A percentile compares a stretch with the other conserved stretches of the same genome.
These are phyloP conservation scores for Saimiri boliviensis DNA, from an alignment of 2,113 vertebrate genomes.

Conservation along the genomic window DNA sequence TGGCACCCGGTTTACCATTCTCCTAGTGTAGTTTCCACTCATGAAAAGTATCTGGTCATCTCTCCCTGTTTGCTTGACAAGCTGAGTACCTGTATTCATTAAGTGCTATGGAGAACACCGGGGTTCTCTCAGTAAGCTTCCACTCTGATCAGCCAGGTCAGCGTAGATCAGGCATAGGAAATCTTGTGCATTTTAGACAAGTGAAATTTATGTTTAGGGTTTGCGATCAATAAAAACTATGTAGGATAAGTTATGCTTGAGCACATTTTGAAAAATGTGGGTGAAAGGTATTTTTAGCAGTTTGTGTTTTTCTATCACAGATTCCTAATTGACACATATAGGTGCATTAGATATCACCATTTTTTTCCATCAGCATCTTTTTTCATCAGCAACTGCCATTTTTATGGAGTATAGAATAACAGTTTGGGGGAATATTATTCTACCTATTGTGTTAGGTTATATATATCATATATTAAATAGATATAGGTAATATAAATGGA, in stretches of 20 bases:
- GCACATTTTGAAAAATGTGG: not conserved
- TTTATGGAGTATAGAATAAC: not conserved
- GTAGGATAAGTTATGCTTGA: not conserved
- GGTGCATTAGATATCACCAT: not conserved
- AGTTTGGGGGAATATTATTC: not conserved
- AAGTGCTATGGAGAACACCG: not conserved
- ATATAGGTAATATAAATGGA: not conserved
- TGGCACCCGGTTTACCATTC: not conserved
- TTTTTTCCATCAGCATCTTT: not conserved
- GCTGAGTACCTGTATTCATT: not conserved
- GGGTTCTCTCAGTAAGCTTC: not conserved
- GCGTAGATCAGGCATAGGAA: not conserved
- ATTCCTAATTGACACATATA: not conserved
- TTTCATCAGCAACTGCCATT: not conserved
- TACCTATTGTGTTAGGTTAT: not conserved
- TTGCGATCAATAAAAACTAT: not conserved
- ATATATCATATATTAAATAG: not conserved
- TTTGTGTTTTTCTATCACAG: not conserved
- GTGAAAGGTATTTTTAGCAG: not conserved
- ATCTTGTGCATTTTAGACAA: not conserved
- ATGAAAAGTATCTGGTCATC: not conserved
- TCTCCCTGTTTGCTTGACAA: not conserved
- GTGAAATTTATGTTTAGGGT: not conserved
- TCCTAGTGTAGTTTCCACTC: not conserved
- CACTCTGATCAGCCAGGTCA: not conserved